Conservation (phyloP, 2,888 invertebrate species). For the Drosophila tanythrix region DNA sequence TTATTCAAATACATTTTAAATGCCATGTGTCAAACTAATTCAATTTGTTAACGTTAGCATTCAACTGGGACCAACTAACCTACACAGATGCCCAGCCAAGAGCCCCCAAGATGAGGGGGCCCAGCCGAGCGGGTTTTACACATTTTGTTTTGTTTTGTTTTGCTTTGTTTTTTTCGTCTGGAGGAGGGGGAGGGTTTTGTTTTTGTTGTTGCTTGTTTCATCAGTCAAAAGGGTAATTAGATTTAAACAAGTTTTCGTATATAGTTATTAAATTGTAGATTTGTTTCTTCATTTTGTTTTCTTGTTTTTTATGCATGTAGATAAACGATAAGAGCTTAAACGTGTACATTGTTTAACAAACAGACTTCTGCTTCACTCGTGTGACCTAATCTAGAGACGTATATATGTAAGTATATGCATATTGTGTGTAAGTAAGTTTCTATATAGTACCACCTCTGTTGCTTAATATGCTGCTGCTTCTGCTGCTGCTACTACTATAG, state of each 20-base stretch:
- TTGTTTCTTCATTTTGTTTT: neutral
- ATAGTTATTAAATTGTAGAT: conserved; percentile 47
- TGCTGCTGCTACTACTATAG: conserved; percentile 2
- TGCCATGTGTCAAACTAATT: conserved; percentile 36
- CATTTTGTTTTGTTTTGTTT: conserved; percentile 3
- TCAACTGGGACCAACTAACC: conserved; percentile 48
- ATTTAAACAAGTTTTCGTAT: conserved; percentile 61
- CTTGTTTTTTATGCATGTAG: conserved; percentile 70
- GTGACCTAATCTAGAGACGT: conserved; percentile 71
- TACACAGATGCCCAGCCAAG: conserved; percentile 35
- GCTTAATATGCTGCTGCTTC: neutral
- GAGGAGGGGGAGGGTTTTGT: neutral
- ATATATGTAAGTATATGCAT: conserved; percentile 35
- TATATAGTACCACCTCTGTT: conserved; percentile 16
- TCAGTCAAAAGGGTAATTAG: conserved; percentile 68
- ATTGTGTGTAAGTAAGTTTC: conserved; percentile 21
- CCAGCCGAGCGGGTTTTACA: conserved; percentile 10
- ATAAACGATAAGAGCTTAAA: conserved; percentile 79
- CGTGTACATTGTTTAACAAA: conserved; percentile 80
- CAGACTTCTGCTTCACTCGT: conserved; percentile 72
- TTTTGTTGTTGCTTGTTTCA: conserved; percentile 49
- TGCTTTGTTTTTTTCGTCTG: neutral
- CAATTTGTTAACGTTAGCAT: conserved; percentile 27
- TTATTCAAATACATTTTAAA: conserved; percentile 32
- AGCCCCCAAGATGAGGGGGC: neutral